Evolutionary conservation across 2,888 invertebrate species (phyloP).

Genomic region (Cremastinae sp.): DNA sequence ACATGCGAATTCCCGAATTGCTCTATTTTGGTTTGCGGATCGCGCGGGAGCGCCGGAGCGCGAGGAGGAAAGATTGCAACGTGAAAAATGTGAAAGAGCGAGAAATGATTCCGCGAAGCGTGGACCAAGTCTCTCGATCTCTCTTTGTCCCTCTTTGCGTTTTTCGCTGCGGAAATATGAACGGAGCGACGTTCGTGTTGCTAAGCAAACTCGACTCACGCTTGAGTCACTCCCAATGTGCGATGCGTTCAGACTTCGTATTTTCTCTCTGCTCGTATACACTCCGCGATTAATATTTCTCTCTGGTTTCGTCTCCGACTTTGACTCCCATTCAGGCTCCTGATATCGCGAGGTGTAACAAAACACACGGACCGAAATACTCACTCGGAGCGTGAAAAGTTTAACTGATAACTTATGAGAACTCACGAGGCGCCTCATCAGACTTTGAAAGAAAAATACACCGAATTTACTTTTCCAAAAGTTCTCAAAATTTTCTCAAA

Average conservation of each 20-base stretch:
- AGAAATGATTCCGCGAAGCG: slow-evolving; percentile 14
- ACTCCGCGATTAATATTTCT: slow-evolving; percentile 24
- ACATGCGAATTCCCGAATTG: background rate
- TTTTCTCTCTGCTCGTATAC: background rate
- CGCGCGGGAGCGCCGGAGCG: background rate
- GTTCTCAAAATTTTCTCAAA: no score
- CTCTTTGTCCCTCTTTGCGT: slow-evolving; percentile 23
- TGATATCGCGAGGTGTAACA: slow-evolving; percentile 11
- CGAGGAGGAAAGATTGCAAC: slow-evolving; percentile 10
- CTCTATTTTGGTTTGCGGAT: background rate
- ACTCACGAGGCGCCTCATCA: background rate
- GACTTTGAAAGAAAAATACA: no score
- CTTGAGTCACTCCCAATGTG: slow-evolving; percentile 54
- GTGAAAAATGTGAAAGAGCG: slow-evolving; percentile 7
- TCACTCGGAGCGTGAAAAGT: slow-evolving; percentile 11
- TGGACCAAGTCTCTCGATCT: background rate
- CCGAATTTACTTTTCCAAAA: no score
- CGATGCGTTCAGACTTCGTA: background rate
- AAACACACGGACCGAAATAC: slow-evolving; percentile 13
- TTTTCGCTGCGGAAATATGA: slow-evolving; percentile 23
- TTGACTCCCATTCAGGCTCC: slow-evolving; percentile 42
- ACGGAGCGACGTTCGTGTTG: slow-evolving; percentile 54
- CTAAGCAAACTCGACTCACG: slow-evolving; percentile 60
- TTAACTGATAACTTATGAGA: slow-evolving; percentile 47
- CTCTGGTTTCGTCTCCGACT: slow-evolving; percentile 5